A percentile compares a stretch with the other conserved stretches of the same genome.
phyloP scores from a whole-genome alignment of 2,113 vertebrate genomes.

The Aythya baeri region DNA sequence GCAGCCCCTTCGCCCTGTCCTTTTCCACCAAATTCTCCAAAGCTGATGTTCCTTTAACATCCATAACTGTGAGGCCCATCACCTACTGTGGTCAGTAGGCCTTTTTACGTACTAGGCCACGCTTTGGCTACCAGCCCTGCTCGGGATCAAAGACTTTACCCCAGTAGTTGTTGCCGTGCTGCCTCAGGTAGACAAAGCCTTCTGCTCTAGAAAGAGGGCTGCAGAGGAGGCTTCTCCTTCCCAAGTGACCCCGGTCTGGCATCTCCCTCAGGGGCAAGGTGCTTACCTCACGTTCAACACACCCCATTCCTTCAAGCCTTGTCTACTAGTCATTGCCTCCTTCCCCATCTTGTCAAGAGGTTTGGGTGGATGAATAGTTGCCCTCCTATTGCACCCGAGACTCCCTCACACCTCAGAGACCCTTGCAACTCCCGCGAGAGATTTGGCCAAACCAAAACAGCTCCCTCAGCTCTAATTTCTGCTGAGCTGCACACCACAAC shows the following conservation, averaged over 20 bases:
- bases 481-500: neutral
- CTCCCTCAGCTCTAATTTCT: conserved; percentile 28
- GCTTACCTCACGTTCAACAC: neutral
- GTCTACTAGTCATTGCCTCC: neutral
- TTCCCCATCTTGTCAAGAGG: neutral
- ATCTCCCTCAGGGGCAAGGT: neutral
- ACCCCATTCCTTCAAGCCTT: neutral
- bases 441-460: neutral
- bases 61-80: neutral
- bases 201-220: neutral
- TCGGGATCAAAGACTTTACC: neutral
- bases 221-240: neutral
- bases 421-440: neutral
- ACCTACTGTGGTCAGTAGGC: neutral
- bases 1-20: accelerated
- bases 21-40: neutral
- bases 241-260: neutral
- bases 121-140: neutral
- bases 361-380: neutral
- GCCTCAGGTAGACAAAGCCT: neutral
- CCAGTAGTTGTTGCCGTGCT: neutral
- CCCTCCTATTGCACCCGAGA: accelerated
- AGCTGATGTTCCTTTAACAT: neutral
- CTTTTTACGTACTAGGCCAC: neutral
- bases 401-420: neutral